phyloP scores from a whole-genome alignment of 2,113 vertebrate species.

The Sceloporus tristichus region DNA sequence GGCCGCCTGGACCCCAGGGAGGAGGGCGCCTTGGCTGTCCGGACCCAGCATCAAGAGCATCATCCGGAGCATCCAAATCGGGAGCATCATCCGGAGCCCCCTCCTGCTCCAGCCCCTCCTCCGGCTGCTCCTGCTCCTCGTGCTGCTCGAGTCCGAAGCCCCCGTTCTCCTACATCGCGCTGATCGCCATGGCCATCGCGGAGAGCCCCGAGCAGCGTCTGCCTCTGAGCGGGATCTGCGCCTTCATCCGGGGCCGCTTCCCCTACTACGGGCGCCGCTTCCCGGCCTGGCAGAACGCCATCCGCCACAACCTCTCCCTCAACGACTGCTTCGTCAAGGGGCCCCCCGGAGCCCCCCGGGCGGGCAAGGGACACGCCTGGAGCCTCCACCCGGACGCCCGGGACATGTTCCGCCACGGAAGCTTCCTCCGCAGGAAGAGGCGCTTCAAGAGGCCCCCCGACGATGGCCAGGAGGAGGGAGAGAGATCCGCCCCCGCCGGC shows the following conservation, averaged over 20 bases:
- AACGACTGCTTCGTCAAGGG: constrained; percentile 98
- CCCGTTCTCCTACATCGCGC: constrained; percentile 92
- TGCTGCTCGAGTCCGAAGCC: constrained; percentile 78
- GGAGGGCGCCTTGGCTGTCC: background rate
- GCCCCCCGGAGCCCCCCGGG: constrained; percentile 88
- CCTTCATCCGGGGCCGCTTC: constrained; percentile 92
- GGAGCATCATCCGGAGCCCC: too few relatives aligned
- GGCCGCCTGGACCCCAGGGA: background rate
- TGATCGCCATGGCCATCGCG: constrained; percentile 94
- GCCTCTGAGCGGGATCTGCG: constrained; percentile 90
- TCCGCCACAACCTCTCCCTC: constrained; percentile 95
- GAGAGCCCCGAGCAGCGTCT: constrained; percentile 89
- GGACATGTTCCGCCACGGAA: constrained; percentile 94
- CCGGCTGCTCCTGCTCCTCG: too few relatives aligned
- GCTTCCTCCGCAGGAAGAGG: constrained; percentile 90
- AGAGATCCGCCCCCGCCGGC: background rate
- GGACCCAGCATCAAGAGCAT: too few relatives aligned
- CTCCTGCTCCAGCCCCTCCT: too few relatives aligned
- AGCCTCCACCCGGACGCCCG: constrained; percentile 89
- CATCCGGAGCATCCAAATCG: too few relatives aligned
- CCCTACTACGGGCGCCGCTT: constrained; percentile 90
- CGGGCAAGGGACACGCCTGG: constrained; percentile 99
- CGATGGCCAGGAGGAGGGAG: too few relatives aligned
- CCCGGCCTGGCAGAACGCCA: constrained; percentile 96
- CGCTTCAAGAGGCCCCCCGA: constrained; percentile 84